These are phyloP conservation scores for Hydrocynus forskahlii DNA, from an alignment of 2,797 vertebrate species.

Conservation along the genomic window DNA sequence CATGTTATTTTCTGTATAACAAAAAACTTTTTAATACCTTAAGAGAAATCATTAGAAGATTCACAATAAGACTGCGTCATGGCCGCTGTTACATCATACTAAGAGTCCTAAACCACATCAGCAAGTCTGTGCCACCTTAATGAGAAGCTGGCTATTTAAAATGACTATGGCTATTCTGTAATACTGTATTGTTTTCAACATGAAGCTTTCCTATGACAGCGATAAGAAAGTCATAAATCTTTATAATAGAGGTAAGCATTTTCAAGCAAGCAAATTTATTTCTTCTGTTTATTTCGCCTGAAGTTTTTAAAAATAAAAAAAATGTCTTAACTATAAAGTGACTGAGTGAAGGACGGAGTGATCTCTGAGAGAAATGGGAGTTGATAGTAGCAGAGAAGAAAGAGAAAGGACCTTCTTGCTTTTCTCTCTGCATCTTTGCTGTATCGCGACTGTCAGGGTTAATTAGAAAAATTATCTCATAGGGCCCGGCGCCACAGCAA, in stretches of 20 bases:
- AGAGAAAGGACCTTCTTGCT: slow-evolving; percentile 68
- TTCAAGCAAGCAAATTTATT: neutral
- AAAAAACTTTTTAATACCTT: too few relatives aligned
- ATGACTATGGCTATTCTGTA: too few relatives aligned
- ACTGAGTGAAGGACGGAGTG: slow-evolving; percentile 48
- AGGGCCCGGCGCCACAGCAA: slow-evolving; percentile 78
- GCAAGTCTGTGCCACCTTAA: too few relatives aligned
- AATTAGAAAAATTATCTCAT: slow-evolving; percentile 95
- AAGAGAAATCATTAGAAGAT: too few relatives aligned
- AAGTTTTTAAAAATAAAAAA: neutral
- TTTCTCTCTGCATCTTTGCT: slow-evolving; percentile 70
- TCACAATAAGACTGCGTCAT: too few relatives aligned
- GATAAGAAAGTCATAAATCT: too few relatives aligned
- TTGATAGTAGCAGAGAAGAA: slow-evolving; percentile 43
- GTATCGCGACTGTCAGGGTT: slow-evolving; percentile 81
- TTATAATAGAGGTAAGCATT: neutral
- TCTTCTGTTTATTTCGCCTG: neutral
- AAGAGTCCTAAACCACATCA: too few relatives aligned
- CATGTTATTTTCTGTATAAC: too few relatives aligned
- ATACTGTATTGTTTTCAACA: too few relatives aligned
- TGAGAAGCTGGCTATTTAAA: too few relatives aligned
- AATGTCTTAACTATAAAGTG: slow-evolving; percentile 28
- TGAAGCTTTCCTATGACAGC: too few relatives aligned
- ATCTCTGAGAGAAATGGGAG: slow-evolving; percentile 1
- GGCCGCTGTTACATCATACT: too few relatives aligned